phyloP scores from a whole-genome alignment of 2,888 invertebrate species.

The Gisinianus flammeolus region DNA sequence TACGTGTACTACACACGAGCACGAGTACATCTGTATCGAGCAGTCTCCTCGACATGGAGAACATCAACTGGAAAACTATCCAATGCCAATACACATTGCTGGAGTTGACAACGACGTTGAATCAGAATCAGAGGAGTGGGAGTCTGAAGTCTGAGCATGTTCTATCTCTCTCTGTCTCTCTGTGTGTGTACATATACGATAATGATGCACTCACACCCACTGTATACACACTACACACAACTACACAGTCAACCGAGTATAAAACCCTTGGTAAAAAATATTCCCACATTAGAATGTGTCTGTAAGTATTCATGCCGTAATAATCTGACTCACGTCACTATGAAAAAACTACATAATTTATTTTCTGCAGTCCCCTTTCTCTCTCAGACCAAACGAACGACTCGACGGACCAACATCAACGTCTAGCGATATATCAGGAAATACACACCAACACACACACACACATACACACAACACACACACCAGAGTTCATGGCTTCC shows the following conservation, averaged over 20 bases:
- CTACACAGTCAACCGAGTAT: neutral
- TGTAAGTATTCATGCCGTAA: constrained; percentile 17
- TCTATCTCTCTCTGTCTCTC: neutral
- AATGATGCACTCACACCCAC: constrained; percentile 11
- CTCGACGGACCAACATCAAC: no score
- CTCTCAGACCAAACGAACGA: neutral
- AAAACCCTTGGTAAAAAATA: neutral
- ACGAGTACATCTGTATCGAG: no score
- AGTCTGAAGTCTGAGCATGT: no score
- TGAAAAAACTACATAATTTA: neutral
- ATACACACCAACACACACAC: no score
- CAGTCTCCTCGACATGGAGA: no score
- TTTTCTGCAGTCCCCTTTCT: neutral
- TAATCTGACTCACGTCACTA: constrained; percentile 6
- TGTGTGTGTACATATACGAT: constrained; percentile 1
- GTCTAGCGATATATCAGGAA: neutral
- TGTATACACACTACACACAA: neutral
- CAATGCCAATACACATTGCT: no score
- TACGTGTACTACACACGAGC: no score
- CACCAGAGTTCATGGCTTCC: neutral
- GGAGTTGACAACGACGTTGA: no score
- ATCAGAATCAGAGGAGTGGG: no score
- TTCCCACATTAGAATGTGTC: constrained; percentile 9
- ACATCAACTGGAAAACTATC: no score
- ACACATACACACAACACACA: neutral